Conservation (phyloP, 2,797 vertebrate species). For the Craterocephalus amniculus region DNA sequence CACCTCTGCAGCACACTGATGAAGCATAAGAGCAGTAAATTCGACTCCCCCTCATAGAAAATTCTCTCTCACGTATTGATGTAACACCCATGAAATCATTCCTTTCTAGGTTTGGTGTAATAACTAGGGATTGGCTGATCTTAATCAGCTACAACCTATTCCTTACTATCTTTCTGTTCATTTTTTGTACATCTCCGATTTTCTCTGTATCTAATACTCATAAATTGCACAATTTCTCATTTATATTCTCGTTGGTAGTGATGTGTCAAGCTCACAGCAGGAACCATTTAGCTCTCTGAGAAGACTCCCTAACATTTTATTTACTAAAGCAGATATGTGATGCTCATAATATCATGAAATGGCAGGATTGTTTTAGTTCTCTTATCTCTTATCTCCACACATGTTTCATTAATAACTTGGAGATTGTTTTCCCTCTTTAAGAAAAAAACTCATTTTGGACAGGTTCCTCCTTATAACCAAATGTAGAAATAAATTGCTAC, state of each 20-base stretch:
- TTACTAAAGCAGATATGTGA: conserved; percentile 37
- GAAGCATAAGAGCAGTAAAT: conserved; percentile 78
- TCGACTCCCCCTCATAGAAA: conserved; percentile 65
- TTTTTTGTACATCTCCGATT: conserved; percentile 24
- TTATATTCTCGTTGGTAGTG: conserved; percentile 54
- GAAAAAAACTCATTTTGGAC: conserved; percentile 19
- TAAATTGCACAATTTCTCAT: conserved; percentile 60
- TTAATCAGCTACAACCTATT: conserved; percentile 54
- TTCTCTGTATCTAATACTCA: conserved; percentile 37
- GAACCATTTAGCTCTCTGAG: conserved; percentile 39
- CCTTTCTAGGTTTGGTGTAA: conserved; percentile 57
- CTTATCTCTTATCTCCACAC: conserved; percentile 10
- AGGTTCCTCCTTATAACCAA: conserved; percentile 7
- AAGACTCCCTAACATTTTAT: conserved; percentile 34
- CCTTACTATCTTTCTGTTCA: conserved; percentile 50
- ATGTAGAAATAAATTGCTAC: conserved; percentile 21
- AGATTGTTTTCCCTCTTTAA: conserved; percentile 9
- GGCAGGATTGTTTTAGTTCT: conserved; percentile 20
- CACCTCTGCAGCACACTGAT: conserved; percentile 74
- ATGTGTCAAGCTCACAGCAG: conserved; percentile 57
- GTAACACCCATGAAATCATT: conserved; percentile 74
- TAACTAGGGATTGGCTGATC: conserved; percentile 58
- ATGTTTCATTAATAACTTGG: conserved; percentile 19
- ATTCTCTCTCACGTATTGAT: conserved; percentile 67
- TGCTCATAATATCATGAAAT: conserved; percentile 52